A percentile compares a stretch with the other conserved stretches of the same genome.
These are phyloP conservation scores for Trachelus tabidus DNA, from an alignment of 2,888 invertebrate species.

Conservation along the genomic window DNA sequence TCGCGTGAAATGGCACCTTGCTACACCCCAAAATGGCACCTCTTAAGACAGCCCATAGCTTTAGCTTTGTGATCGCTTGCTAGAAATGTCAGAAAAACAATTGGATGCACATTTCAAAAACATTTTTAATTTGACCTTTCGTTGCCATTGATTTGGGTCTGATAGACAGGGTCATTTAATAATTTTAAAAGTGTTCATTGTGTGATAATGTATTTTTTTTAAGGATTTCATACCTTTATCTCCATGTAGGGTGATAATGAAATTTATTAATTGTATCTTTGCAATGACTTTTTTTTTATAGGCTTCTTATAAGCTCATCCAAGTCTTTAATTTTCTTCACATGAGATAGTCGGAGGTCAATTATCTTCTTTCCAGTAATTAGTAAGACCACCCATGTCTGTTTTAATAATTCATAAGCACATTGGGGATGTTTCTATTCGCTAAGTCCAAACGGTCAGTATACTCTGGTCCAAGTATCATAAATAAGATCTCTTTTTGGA, in stretches of 20 bases:
- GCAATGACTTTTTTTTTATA: not conserved
- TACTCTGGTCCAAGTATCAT: not conserved
- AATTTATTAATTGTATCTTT: not conserved
- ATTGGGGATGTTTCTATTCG: conserved; percentile 18
- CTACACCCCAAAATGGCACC: not conserved
- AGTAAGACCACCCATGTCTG: conserved; percentile 12
- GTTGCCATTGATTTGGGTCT: not conserved
- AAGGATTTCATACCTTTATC: not conserved
- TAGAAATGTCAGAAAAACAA: not conserved
- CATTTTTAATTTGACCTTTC: not conserved
- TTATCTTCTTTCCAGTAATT: not conserved
- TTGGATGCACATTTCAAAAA: not conserved
- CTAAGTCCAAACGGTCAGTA: conserved; percentile 6
- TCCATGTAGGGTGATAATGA: not conserved
- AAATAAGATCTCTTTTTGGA: conserved; percentile 1
- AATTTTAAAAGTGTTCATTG: not conserved
- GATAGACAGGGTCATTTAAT: not conserved
- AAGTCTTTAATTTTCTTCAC: not conserved
- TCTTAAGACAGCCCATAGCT: not conserved
- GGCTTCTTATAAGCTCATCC: not conserved
- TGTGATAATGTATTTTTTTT: not conserved
- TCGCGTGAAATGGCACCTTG: not conserved
- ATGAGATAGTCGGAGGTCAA: not conserved
- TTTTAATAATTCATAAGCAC: conserved; percentile 22
- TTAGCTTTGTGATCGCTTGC: not conserved